Evolutionary conservation across 2,113 vertebrate species (phyloP).

Genomic region (Zosterops hypoxanthus): DNA sequence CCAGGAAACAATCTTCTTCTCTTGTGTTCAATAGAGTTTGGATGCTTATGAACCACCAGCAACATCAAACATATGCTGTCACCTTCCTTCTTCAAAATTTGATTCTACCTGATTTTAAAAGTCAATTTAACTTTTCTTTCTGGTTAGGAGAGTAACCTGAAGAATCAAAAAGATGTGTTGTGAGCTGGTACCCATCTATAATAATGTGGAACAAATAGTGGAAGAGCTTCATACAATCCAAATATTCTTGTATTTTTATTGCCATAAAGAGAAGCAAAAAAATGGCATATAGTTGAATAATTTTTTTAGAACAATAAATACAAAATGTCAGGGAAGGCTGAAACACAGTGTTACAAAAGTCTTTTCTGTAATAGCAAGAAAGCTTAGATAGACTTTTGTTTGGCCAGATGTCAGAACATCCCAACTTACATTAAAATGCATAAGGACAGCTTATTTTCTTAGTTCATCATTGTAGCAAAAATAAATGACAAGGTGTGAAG

Average conservation of each 20-base stretch:
- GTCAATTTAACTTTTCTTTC: neutral
- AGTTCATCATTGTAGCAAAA: neutral
- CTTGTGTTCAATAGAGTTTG: neutral
- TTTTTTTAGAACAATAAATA: neutral
- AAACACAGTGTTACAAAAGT: neutral
- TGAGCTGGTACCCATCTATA: neutral
- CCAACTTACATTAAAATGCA: neutral
- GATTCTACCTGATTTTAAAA: neutral
- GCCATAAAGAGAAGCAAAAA: neutral
- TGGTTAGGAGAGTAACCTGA: neutral
- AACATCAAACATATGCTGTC: neutral
- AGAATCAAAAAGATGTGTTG: neutral
- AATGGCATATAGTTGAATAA: neutral
- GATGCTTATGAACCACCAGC: neutral
- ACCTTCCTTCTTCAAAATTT: neutral
- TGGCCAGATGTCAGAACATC: neutral
- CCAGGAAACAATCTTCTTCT: neutral
- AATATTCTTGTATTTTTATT: neutral
- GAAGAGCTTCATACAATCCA: neutral
- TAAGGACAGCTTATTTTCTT: neutral
- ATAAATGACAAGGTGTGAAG: neutral
- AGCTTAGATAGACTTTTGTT: neutral
- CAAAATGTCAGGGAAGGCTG: neutral
- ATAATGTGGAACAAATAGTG: neutral
- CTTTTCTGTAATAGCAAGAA: neutral